Evolutionary conservation across 2,797 vertebrate genomes (phyloP).

Genomic region (Steatocranus sp.): DNA sequence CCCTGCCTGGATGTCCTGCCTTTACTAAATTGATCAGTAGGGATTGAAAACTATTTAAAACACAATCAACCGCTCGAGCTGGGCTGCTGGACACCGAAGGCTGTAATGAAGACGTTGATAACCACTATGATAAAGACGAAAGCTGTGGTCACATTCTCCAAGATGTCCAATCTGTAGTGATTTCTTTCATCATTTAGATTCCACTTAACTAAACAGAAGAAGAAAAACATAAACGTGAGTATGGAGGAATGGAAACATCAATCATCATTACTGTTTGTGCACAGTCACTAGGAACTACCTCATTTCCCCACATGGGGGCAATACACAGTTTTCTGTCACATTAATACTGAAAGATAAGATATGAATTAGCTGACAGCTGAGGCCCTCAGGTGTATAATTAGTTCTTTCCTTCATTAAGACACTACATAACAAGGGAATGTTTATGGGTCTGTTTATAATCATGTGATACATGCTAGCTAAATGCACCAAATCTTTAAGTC

Average conservation of each 20-base stretch:
- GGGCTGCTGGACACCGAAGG: slow-evolving; percentile 91
- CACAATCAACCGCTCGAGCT: background rate
- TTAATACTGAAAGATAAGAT: background rate
- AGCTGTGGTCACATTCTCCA: slow-evolving; percentile 90
- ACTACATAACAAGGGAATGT: background rate
- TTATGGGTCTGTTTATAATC: background rate
- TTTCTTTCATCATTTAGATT: slow-evolving; percentile 89
- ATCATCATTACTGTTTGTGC: background rate
- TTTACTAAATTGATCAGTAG: background rate
- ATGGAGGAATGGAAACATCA: background rate
- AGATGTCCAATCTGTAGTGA: slow-evolving; percentile 85
- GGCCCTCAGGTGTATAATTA: slow-evolving; percentile 8
- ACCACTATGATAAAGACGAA: slow-evolving; percentile 94
- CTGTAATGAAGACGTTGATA: slow-evolving; percentile 95
- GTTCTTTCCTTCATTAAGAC: background rate
- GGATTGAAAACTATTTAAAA: background rate
- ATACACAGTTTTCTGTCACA: background rate
- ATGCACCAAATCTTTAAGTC: background rate
- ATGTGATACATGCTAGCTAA: background rate
- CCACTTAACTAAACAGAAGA: slow-evolving; percentile 82
- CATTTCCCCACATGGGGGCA: slow-evolving; percentile 4
- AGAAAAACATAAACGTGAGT: background rate
- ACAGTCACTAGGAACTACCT: background rate
- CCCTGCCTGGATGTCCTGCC: background rate
- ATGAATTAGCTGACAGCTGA: slow-evolving; percentile 4